These are phyloP conservation scores for Hippolais icterina DNA, from an alignment of 2,113 vertebrate genomes.

Conservation along the genomic window DNA sequence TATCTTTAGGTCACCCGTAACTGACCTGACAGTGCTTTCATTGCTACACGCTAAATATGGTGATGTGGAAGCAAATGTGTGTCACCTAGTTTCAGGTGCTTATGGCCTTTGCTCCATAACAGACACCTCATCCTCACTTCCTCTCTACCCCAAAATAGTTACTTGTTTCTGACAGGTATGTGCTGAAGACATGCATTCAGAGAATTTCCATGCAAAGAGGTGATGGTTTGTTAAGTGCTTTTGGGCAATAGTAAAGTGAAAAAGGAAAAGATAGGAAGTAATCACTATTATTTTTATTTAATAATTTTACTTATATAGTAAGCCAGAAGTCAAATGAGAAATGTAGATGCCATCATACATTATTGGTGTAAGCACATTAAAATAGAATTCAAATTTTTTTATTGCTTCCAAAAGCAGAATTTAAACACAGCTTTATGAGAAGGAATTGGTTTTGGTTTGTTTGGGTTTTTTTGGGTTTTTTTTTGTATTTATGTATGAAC, in stretches of 20 bases:
- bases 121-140: neutral
- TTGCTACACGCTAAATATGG: accelerated
- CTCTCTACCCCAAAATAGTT: neutral
- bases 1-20: neutral
- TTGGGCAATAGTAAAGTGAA: neutral
- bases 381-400: neutral
- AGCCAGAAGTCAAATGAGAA: neutral
- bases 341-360: neutral
- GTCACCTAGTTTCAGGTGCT: neutral
- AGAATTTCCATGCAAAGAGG: neutral
- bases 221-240: neutral
- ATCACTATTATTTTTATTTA: neutral
- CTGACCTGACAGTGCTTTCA: neutral
- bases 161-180: neutral
- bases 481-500: neutral
- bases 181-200: neutral
- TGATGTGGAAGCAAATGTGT: neutral
- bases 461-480: too few species aligned
- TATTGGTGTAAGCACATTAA: neutral
- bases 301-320: neutral
- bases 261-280: neutral
- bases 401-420: neutral
- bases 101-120: neutral
- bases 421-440: neutral
- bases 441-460: neutral